Percentiles rank a stretch among this genome's conserved stretches.
phyloP scores from a whole-genome alignment of 2,113 vertebrate genomes.

The Blennius ocellaris region DNA sequence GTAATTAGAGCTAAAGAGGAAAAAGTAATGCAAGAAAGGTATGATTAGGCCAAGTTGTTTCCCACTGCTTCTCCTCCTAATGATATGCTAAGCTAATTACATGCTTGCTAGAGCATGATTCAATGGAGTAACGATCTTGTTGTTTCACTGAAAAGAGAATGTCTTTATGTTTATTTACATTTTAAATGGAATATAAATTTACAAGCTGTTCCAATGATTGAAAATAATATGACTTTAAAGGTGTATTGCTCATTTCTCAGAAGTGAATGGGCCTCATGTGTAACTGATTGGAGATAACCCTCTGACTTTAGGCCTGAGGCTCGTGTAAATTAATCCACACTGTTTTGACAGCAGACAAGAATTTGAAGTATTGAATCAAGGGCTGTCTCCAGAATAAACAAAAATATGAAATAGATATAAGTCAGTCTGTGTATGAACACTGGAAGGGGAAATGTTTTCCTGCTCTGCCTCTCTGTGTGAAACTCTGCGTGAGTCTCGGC shows the following conservation, averaged over 20 bases:
- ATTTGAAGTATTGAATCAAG: background rate
- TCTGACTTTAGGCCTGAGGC: background rate
- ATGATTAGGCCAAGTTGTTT: no score
- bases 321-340: background rate
- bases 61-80: no score
- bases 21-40: no score
- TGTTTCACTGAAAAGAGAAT: no score
- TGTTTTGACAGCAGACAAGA: background rate
- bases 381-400: background rate
- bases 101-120: no score
- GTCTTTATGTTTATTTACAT: background rate
- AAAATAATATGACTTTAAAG: no score
- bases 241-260: no score
- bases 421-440: background rate
- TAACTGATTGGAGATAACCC: background rate
- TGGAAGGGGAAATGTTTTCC: slow-evolving; percentile 30
- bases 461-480: slow-evolving; percentile 6
- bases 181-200: background rate
- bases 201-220: no score
- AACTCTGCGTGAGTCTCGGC: slow-evolving; percentile 24
- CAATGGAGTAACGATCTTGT: no score
- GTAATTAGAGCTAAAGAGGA: no score
- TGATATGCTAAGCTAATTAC: no score
- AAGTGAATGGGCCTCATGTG: background rate
- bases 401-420: background rate